Evolutionary conservation across 2,888 invertebrate genomes (phyloP).

Genomic region (Cheilosia vulpina): DNA sequence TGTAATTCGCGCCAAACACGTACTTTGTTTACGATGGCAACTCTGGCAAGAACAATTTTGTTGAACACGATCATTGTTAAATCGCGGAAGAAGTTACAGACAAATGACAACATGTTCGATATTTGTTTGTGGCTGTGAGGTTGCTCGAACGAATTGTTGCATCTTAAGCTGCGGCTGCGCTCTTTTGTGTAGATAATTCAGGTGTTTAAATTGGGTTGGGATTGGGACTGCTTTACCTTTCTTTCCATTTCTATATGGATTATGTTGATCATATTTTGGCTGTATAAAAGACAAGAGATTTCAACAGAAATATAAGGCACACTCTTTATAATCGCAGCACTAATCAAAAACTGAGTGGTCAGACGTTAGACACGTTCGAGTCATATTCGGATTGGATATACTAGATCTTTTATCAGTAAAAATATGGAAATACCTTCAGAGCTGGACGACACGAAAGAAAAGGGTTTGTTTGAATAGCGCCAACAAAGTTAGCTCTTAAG

Average conservation of each 20-base stretch:
- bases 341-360: conserved; percentile 20
- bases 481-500: conserved; percentile 8
- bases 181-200: neutral
- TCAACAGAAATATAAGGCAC: conserved; percentile 10
- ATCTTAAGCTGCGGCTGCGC: too few species aligned
- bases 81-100: too few species aligned
- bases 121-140: too few species aligned
- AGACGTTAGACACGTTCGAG: conserved; percentile 7
- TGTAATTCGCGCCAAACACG: too few species aligned
- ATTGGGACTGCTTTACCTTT: neutral
- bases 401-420: conserved; percentile 31
- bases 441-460: neutral
- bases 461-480: conserved; percentile 39
- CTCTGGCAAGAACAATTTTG: too few species aligned
- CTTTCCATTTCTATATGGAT: neutral
- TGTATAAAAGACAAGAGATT: neutral
- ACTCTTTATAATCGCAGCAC: neutral
- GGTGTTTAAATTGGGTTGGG: neutral
- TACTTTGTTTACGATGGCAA: too few species aligned
- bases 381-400: conserved; percentile 44
- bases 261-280: neutral
- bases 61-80: too few species aligned
- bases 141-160: too few species aligned
- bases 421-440: conserved; percentile 12
- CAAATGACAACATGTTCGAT: too few species aligned